These are phyloP conservation scores for Venturia canescens DNA, from an alignment of 1,140 invertebrate genomes.

Conservation along the genomic window DNA sequence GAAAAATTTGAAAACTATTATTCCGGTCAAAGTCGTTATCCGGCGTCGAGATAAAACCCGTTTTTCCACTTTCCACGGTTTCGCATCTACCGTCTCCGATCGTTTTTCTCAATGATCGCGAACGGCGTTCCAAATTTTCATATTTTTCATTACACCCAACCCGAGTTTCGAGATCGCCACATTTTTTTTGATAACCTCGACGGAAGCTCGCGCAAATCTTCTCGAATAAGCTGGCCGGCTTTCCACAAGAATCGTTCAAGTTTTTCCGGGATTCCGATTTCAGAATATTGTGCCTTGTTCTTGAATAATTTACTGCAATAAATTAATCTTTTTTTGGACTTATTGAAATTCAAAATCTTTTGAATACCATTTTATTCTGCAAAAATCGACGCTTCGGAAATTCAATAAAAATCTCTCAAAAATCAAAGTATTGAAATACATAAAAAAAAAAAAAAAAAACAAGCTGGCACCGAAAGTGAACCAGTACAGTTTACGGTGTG, in stretches of 20 bases:
- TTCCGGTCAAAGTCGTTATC: background rate
- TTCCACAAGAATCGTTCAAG: background rate
- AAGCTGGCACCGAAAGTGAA: too few species aligned
- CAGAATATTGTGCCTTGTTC: slow-evolving; percentile 3
- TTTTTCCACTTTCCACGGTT: background rate
- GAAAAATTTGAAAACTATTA: background rate
- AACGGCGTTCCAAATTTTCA: background rate
- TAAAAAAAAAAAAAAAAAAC: too few species aligned
- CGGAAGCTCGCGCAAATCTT: slow-evolving; percentile 27
- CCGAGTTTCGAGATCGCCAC: background rate
- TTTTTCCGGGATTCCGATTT: background rate
- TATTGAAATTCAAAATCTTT: too few species aligned
- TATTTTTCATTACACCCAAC: background rate
- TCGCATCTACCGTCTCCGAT: background rate
- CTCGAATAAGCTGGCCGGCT: background rate
- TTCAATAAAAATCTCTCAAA: too few species aligned
- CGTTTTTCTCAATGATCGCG: slow-evolving; percentile 5
- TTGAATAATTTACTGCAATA: slow-evolving; percentile 11
- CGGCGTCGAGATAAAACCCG: background rate
- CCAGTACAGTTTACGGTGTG: too few species aligned
- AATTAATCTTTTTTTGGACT: background rate
- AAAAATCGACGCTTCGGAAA: too few species aligned
- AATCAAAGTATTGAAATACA: too few species aligned
- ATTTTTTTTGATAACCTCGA: background rate
- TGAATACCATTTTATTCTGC: too few species aligned